Percentiles rank a stretch among this genome's conserved stretches.
Evolutionary conservation across 1,140 invertebrate species (phyloP).

Genomic region (Mya arenaria): DNA sequence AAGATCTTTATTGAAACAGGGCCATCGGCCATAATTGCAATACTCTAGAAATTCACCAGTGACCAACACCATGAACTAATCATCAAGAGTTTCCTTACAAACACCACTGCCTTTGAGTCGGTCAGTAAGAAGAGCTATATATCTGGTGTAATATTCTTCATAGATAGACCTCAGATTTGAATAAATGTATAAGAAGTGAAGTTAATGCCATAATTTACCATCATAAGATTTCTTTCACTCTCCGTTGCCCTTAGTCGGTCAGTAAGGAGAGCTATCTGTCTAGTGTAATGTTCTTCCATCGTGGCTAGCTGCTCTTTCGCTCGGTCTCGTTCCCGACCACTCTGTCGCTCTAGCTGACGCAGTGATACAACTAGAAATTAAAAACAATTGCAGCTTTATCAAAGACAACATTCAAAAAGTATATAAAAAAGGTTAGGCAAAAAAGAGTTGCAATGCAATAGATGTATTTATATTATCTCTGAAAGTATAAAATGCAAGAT

Average conservation of each 20-base stretch:
- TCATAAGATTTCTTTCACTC: conserved; percentile 74
- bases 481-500: too few relatives aligned
- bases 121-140: conserved; percentile 64
- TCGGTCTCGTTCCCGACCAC: conserved; percentile 68
- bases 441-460: too few relatives aligned
- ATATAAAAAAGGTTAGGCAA: too few relatives aligned
- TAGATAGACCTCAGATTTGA: too few relatives aligned
- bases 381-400: neutral
- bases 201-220: too few relatives aligned
- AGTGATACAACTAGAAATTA: conserved; percentile 67
- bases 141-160: conserved; percentile 69
- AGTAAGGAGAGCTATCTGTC: conserved; percentile 66
- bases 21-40: too few relatives aligned
- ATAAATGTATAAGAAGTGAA: too few relatives aligned
- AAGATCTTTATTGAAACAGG: too few relatives aligned
- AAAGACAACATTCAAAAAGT: neutral
- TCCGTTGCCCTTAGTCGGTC: conserved; percentile 64
- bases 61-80: too few relatives aligned
- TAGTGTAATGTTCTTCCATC: conserved; percentile 67
- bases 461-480: too few relatives aligned
- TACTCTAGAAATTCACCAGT: too few relatives aligned
- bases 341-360: conserved; percentile 71
- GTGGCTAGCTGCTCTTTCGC: conserved; percentile 63
- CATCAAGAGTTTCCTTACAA: conserved; percentile 76
- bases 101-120: conserved; percentile 65